Conservation (phyloP, 2,888 invertebrate genomes). For the Tuta absoluta region DNA sequence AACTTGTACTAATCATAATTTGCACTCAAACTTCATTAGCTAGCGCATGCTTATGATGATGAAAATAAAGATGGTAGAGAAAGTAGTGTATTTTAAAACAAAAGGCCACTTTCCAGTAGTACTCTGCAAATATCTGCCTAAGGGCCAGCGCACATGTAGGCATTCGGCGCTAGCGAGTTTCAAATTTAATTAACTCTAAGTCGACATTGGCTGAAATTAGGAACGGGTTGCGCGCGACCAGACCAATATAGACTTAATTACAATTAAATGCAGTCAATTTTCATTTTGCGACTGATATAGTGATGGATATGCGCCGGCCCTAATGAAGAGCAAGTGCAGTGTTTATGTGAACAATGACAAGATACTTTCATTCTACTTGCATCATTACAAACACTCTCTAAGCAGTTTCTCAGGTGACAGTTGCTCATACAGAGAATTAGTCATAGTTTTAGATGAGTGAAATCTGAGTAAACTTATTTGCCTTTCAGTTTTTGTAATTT, state of each 20-base stretch:
- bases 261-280: no score
- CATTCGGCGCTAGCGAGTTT: no score
- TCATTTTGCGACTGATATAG: no score
- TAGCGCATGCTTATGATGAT: neutral
- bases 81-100: conserved; percentile 21
- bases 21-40: neutral
- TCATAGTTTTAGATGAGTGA: neutral
- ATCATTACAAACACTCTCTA: neutral
- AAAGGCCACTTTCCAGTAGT: conserved; percentile 37
- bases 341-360: neutral
- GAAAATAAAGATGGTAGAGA: neutral
- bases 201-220: no score
- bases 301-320: no score
- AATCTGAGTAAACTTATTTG: neutral
- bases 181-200: no score
- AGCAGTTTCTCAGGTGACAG: neutral
- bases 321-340: neutral
- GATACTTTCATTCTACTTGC: neutral
- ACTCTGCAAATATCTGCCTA: neutral
- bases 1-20: neutral
- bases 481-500: no score
- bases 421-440: neutral
- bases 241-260: no score
- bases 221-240: no score
- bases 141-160: no score